phyloP scores from a whole-genome alignment of 2,888 invertebrate genomes.

The Trichogramma evanescens region DNA sequence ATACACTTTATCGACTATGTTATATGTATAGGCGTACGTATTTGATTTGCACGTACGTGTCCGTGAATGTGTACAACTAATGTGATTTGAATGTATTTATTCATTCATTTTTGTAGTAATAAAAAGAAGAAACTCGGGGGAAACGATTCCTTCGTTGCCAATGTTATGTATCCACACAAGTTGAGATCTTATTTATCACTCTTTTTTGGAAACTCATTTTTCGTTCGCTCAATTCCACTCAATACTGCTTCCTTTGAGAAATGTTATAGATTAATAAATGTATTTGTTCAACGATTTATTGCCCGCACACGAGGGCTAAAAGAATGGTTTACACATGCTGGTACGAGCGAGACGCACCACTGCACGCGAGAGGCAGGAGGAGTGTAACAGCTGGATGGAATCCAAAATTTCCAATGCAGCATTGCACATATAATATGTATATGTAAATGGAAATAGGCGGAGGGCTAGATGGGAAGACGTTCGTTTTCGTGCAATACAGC shows the following conservation, averaged over 20 bases:
- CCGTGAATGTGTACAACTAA: conserved; percentile 16
- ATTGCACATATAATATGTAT: neutral
- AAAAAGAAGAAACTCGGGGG: neutral
- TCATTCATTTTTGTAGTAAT: conserved; percentile 6
- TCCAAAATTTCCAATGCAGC: conserved; percentile 1
- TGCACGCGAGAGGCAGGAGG: neutral
- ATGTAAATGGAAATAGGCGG: neutral
- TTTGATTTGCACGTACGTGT: no score
- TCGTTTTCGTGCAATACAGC: no score
- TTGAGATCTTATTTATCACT: no score
- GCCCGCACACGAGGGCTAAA: neutral
- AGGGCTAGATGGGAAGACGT: neutral
- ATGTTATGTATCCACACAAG: no score
- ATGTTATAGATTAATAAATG: neutral
- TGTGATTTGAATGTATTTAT: conserved; percentile 9
- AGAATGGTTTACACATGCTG: neutral
- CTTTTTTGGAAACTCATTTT: no score
- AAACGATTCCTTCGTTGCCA: neutral
- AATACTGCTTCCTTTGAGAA: neutral
- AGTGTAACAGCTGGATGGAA: neutral
- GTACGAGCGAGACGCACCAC: neutral
- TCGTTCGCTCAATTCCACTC: no score
- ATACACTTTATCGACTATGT: neutral
- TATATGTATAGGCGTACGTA: no score
- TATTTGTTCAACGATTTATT: neutral